Conservation (phyloP, 2,797 vertebrate genomes). For the Hybognathus amarus region DNA sequence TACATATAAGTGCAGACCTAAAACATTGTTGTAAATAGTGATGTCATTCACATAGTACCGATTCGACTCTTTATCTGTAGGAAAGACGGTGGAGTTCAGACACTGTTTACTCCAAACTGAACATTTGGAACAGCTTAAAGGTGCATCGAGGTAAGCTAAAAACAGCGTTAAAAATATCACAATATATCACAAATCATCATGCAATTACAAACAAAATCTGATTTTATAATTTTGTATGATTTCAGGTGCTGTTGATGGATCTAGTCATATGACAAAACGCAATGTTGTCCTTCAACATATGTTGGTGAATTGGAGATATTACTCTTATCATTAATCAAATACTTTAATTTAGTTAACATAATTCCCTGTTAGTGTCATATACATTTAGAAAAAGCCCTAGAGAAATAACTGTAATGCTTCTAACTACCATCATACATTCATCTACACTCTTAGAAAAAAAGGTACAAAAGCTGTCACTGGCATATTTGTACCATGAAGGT, state of each 20-base stretch:
- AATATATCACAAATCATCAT: too few species aligned
- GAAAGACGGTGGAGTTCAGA: background rate
- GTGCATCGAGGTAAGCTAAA: background rate
- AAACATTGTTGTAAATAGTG: background rate
- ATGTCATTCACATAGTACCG: background rate
- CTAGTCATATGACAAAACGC: background rate
- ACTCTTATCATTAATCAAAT: background rate
- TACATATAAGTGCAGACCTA: background rate
- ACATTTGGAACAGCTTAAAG: background rate
- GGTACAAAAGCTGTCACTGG: too few species aligned
- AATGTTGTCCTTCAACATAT: background rate
- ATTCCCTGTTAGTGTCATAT: background rate
- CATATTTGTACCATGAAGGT: too few species aligned
- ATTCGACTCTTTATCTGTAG: background rate
- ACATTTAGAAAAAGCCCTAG: background rate
- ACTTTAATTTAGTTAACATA: background rate
- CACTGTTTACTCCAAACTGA: background rate
- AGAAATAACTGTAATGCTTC: background rate
- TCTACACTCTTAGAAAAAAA: too few species aligned
- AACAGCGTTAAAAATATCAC: background rate
- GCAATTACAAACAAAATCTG: background rate
- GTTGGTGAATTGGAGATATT: background rate
- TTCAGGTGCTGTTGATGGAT: background rate
- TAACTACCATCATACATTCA: background rate
- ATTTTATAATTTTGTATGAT: background rate